A percentile compares a stretch with the other conserved stretches of the same genome.
Conservation (phyloP, 2,797 vertebrate species). For the Cephalopachus bancanus region DNA sequence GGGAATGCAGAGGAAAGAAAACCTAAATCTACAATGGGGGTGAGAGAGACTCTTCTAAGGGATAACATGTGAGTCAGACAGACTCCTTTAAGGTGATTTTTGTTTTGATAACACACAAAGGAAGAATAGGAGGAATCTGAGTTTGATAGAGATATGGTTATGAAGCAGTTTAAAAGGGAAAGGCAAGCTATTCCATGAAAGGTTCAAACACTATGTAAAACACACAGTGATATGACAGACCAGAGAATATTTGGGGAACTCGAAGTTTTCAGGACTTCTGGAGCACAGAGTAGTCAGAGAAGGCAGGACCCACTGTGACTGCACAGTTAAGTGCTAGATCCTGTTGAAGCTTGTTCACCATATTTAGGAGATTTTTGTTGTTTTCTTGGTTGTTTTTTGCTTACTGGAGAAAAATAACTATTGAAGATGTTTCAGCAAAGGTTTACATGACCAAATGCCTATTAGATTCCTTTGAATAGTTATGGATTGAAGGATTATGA, state of each 20-base stretch:
- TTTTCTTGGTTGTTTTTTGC: not conserved
- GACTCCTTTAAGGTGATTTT: not conserved
- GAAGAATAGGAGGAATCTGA: not conserved
- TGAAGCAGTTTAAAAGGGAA: not conserved
- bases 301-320: not conserved
- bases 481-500: not conserved
- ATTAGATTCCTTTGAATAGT: not conserved
- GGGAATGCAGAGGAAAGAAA: not conserved
- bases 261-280: slow-evolving; percentile 37
- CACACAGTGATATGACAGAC: not conserved
- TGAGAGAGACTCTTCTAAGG: not conserved
- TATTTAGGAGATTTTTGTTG: not conserved
- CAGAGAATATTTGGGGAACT: not conserved
- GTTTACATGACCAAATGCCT: not conserved
- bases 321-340: not conserved
- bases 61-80: not conserved
- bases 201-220: not conserved
- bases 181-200: not conserved
- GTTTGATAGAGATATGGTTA: not conserved
- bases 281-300: not conserved
- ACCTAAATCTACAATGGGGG: not conserved
- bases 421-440: slow-evolving; percentile 19
- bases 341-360: not conserved
- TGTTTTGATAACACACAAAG: not conserved
- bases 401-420: not conserved